phyloP scores from a whole-genome alignment of 2,113 vertebrate species.

The Asarcornis scutulata region DNA sequence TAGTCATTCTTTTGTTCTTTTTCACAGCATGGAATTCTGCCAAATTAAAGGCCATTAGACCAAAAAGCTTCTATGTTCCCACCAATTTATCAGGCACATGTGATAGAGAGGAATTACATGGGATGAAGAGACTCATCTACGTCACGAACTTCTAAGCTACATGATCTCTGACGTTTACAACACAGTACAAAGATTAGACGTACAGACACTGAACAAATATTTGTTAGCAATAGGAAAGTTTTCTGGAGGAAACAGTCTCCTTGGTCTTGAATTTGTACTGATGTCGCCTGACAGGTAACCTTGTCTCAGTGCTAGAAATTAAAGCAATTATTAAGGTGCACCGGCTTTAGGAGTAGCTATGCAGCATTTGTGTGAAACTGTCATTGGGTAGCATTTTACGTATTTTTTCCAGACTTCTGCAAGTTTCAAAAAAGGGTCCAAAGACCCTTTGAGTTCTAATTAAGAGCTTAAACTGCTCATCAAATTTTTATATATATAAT shows the following conservation, averaged over 20 bases:
- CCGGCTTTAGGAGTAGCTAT: neutral
- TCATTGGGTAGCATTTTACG: accelerated
- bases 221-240: neutral
- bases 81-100: neutral
- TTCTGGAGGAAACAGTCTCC: neutral
- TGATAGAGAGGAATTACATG: neutral
- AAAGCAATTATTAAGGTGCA: neutral
- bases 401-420: neutral
- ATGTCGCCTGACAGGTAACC: neutral
- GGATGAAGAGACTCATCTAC: neutral
- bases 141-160: neutral
- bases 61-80: neutral
- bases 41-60: neutral
- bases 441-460: neutral
- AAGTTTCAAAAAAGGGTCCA: neutral
- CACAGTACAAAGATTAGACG: neutral
- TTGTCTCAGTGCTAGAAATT: neutral
- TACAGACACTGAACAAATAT: neutral
- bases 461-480: neutral
- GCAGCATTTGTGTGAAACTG: neutral
- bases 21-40: neutral
- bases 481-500: neutral
- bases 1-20: neutral
- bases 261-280: neutral
- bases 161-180: neutral